Base-by-base conservation (phyloP, 2,888 invertebrate species). In the Linnaemya vulpina region DNA sequence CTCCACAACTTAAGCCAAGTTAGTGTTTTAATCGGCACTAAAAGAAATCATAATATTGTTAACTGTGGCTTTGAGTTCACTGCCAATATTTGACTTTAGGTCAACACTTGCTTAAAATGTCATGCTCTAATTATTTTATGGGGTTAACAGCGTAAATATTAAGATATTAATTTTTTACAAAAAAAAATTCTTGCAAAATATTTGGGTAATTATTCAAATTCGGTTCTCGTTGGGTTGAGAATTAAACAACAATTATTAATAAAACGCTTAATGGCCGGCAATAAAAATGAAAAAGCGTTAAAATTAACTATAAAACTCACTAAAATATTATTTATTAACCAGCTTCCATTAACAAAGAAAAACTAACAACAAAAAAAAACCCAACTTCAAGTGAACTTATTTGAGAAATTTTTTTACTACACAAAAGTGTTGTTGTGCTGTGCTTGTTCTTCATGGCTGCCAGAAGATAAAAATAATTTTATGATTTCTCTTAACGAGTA, bases 221-320 rank as follows among this genome's bases (percentile, higher is more conserved):
- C 20, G 38, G 4, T 22, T 22, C 13, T 62, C 15, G 40, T 62
- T 40, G 40, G 20, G 13, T 3, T 13, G 22, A 40, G 13, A 62
- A n/a, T 40, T 62, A 40, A 40, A 40, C 15, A 22, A 20, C 20
- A 62, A 43, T 40, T 15, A 15, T 62, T 1, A 62, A 13, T 40
- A 15, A 40, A 62, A 1, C 20, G 15, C 7, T 55, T 58, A 58
- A n/a, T 58, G n/a, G n/a, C 30, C n/a, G 30, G 3, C 8, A 15
- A 30, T 58, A 30, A 13, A 62, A 62, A 62, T 38, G 7, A 62
- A 62, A 40, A 62, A 15, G 22, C 62, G 40, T 22, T 43, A 62
- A 62, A 40, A 25, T 17, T 5, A 4, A 17, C 10, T 7, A 15
- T 30, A 58, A 58, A 58, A 30, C 10, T 62, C 20, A 62, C 40